Percentiles rank a stretch among this genome's conserved stretches.
These are phyloP conservation scores for Lycia hirtaria DNA, from an alignment of 2,888 invertebrate genomes.

Conservation along the genomic window DNA sequence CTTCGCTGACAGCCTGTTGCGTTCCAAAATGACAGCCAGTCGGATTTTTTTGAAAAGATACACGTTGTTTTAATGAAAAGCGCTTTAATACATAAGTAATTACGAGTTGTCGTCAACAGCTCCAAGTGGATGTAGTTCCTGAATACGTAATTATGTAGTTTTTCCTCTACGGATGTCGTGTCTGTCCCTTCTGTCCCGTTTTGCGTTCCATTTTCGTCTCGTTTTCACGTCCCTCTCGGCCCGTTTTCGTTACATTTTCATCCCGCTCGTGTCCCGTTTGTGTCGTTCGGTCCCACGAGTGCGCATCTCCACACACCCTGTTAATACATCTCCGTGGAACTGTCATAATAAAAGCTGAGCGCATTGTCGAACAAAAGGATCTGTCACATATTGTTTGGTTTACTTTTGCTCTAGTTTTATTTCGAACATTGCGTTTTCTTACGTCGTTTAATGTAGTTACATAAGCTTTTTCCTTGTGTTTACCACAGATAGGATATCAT, in stretches of 20 bases:
- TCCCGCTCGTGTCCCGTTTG: slow-evolving; percentile 26
- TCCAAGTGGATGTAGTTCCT: background rate
- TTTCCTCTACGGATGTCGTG: no score
- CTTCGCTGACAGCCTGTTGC: slow-evolving; percentile 26
- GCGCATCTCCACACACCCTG: slow-evolving; percentile 34
- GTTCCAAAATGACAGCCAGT: slow-evolving; percentile 13
- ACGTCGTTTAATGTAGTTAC: no score
- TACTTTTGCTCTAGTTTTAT: slow-evolving; percentile 27
- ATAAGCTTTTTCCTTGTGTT: background rate
- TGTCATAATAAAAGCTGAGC: slow-evolving; percentile 52
- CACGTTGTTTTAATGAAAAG: slow-evolving; percentile 15
- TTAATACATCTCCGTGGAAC: slow-evolving; percentile 41
- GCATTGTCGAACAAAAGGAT: slow-evolving; percentile 48
- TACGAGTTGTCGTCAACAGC: background rate
- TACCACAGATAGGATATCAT: no score
- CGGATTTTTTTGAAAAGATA: slow-evolving; percentile 12
- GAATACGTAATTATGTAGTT: slow-evolving; percentile 14
- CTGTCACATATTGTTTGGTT: slow-evolving; percentile 34
- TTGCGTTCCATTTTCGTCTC: slow-evolving; percentile 35
- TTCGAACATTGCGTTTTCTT: slow-evolving; percentile 30
- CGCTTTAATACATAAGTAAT: slow-evolving; percentile 15
- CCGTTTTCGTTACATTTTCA: slow-evolving; percentile 35
- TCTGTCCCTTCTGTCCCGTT: slow-evolving; percentile 18
- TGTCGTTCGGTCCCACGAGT: slow-evolving; percentile 26
- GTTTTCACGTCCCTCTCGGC: slow-evolving; percentile 9